Percentiles rank a stretch among this genome's conserved stretches.
Evolutionary conservation across 2,888 invertebrate genomes (phyloP).

Genomic region (Aphodius sticticus): DNA sequence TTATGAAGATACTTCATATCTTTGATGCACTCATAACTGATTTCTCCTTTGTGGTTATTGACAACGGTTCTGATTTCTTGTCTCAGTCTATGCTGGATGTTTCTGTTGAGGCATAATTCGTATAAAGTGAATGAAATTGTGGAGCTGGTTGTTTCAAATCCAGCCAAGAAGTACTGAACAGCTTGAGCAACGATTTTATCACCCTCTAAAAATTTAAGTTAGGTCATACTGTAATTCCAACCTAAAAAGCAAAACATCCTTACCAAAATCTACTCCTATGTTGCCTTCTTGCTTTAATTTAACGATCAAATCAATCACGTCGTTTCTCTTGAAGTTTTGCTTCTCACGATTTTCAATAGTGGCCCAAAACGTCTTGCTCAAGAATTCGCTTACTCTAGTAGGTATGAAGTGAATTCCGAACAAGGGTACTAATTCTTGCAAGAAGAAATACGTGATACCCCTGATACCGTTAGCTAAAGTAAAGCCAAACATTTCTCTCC

Average conservation of each 20-base stretch:
- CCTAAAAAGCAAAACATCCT: conserved; percentile 29
- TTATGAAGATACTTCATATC: conserved; percentile 67
- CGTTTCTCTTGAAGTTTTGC: conserved; percentile 58
- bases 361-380: conserved; percentile 33
- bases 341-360: conserved; percentile 36
- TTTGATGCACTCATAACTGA: conserved; percentile 64
- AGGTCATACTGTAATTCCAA: neutral
- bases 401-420: conserved; percentile 37
- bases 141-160: conserved; percentile 69
- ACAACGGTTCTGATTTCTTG: conserved; percentile 61
- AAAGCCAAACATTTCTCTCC: conserved; percentile 49
- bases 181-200: conserved; percentile 67
- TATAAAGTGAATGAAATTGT: conserved; percentile 66
- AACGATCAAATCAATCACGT: conserved; percentile 68
- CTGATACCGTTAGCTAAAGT: conserved; percentile 43
- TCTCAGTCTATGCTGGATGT: conserved; percentile 64
- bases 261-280: conserved; percentile 50
- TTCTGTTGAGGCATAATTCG: conserved; percentile 63
- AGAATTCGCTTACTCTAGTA: conserved; percentile 27
- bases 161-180: conserved; percentile 68
- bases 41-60: conserved; percentile 56
- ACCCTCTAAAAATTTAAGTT: conserved; percentile 59
- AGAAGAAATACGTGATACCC: conserved; percentile 39
- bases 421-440: conserved; percentile 38
- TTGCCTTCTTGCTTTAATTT: conserved; percentile 60